Evolutionary conservation across 2,113 vertebrate species (phyloP).

Genomic region (Nothoprocta perdicaria): DNA sequence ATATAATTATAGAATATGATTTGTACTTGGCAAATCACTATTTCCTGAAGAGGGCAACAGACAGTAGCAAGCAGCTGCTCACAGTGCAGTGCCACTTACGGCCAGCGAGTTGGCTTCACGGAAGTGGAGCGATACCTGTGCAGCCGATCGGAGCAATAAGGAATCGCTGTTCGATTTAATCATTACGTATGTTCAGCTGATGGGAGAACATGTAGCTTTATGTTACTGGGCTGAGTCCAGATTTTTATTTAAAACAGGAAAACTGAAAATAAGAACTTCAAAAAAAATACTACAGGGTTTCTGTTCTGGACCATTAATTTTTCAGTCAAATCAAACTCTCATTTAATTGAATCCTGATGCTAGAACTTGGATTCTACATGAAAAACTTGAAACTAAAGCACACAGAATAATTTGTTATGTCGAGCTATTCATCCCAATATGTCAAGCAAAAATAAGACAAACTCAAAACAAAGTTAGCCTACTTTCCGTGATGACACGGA

Average conservation of each 20-base stretch:
- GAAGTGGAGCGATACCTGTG: constrained; percentile 72
- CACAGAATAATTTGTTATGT: constrained; percentile 82
- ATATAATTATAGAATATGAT: constrained; percentile 59
- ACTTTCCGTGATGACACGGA: constrained; percentile 72
- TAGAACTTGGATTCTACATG: constrained; percentile 80
- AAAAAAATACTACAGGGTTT: constrained; percentile 74
- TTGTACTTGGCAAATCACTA: constrained; percentile 65
- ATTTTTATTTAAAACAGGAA: constrained; percentile 86
- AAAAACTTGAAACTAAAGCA: constrained; percentile 81
- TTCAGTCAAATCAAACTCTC: constrained; percentile 84
- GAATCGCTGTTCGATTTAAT: constrained; percentile 67
- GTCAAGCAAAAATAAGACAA: constrained; percentile 68
- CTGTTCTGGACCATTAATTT: constrained; percentile 84
- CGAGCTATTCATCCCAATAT: constrained; percentile 78
- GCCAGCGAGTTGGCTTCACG: constrained; percentile 62
- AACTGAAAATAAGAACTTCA: constrained; percentile 61
- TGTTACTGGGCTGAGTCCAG: constrained; percentile 78
- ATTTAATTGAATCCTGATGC: constrained; percentile 88
- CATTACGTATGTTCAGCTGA: constrained; percentile 66
- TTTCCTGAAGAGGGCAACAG: constrained; percentile 62
- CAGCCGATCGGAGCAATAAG: constrained; percentile 47
- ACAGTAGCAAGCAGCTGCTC: constrained; percentile 60
- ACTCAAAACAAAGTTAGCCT: constrained; percentile 68
- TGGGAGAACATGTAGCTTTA: constrained; percentile 72
- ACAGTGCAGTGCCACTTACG: constrained; percentile 25